Evolutionary conservation across 2,888 invertebrate species (phyloP).

Genomic region (Gasteruption jaculator): DNA sequence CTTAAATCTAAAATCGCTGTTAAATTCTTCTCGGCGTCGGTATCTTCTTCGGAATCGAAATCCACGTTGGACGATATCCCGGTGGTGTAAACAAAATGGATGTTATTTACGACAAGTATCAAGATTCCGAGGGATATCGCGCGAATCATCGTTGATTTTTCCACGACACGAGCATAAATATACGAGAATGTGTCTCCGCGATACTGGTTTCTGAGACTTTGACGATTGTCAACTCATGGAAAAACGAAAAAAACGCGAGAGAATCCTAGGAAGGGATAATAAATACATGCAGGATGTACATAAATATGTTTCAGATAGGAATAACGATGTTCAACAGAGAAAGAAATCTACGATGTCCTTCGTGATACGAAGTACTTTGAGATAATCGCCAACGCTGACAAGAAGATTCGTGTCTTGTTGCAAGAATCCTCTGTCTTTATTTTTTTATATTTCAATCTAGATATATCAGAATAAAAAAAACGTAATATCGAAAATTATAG

Average conservation of each 20-base stretch:
- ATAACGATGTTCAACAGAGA: slow-evolving; percentile 24
- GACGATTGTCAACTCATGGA: too few relatives aligned
- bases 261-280: slow-evolving; percentile 26
- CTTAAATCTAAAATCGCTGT: not conserved
- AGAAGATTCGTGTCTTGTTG: slow-evolving; percentile 10
- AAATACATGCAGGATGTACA: slow-evolving; percentile 20
- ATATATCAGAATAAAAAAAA: too few relatives aligned
- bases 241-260: too few relatives aligned
- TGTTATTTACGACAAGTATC: not conserved
- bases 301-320: slow-evolving; percentile 11
- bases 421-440: too few relatives aligned
- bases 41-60: slow-evolving; percentile 23
- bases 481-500: too few relatives aligned
- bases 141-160: slow-evolving; percentile 1
- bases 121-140: not conserved
- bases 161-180: slow-evolving; percentile 15
- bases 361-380: slow-evolving; percentile 7
- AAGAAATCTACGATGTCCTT: slow-evolving; percentile 33
- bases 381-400: not conserved
- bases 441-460: too few relatives aligned
- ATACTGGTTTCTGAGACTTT: slow-evolving; percentile 16
- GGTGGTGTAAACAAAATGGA: too few relatives aligned
- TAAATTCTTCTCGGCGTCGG: too few relatives aligned
- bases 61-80: slow-evolving; percentile 32
- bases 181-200: too few relatives aligned